A percentile compares a stretch with the other conserved stretches of the same genome.
phyloP scores from a whole-genome alignment of 2,797 vertebrate genomes.

The Enteromius argenteus region DNA sequence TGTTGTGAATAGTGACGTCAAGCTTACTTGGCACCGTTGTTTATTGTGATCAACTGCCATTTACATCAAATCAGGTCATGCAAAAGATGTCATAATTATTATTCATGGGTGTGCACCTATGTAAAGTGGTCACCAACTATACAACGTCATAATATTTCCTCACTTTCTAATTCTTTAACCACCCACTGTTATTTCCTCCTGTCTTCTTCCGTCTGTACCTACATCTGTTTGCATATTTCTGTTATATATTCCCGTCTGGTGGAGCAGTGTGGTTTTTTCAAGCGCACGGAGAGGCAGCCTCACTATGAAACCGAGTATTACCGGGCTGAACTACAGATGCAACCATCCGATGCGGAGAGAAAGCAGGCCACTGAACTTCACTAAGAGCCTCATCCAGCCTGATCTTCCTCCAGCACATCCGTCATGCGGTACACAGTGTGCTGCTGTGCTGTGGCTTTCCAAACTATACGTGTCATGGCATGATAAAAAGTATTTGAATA shows the following conservation, averaged over 20 bases:
- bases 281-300: constrained; percentile 78
- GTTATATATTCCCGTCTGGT: constrained; percentile 35
- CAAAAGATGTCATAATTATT: neutral
- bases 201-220: constrained; percentile 50
- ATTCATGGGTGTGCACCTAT: neutral
- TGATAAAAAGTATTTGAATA: neutral
- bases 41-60: neutral
- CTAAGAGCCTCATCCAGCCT: constrained; percentile 64
- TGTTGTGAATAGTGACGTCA: neutral
- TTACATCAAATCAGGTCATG: neutral
- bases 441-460: constrained; percentile 9
- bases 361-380: constrained; percentile 81
- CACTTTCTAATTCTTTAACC: neutral
- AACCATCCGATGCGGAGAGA: constrained; percentile 86
- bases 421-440: constrained; percentile 74
- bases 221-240: constrained; percentile 4
- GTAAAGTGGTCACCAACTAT: neutral
- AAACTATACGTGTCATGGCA: neutral
- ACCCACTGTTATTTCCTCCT: constrained; percentile 44
- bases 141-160: neutral
- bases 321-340: constrained; percentile 86
- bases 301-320: constrained; percentile 89
- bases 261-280: constrained; percentile 93
- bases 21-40: neutral
- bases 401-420: constrained; percentile 48